phyloP scores from a whole-genome alignment of 2,888 invertebrate genomes.

The Idaea straminata region DNA sequence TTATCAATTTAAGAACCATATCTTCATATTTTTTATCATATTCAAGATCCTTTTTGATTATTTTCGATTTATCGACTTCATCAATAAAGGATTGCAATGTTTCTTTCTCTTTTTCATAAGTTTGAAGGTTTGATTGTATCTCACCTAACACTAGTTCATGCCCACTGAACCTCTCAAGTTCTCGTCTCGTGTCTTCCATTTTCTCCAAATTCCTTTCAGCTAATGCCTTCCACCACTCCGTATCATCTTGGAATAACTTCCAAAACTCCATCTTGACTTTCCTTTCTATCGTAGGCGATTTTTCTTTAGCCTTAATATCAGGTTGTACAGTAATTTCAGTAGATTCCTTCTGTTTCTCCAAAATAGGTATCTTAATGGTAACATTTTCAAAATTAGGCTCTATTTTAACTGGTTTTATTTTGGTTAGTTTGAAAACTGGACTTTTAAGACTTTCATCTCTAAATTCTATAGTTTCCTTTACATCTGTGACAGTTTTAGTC shows the following conservation, averaged over 20 bases:
- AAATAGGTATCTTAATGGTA: slow-evolving; percentile 36
- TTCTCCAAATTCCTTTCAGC: slow-evolving; percentile 71
- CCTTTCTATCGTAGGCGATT: slow-evolving; percentile 40
- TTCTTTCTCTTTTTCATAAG: slow-evolving; percentile 61
- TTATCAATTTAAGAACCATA: slow-evolving; percentile 68
- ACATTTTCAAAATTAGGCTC: slow-evolving; percentile 33
- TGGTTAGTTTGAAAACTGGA: slow-evolving; percentile 64
- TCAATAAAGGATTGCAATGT: slow-evolving; percentile 65
- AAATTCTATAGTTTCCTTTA: slow-evolving; percentile 34
- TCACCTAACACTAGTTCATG: slow-evolving; percentile 68
- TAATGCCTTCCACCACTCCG: slow-evolving; percentile 73
- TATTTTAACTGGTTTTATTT: slow-evolving; percentile 60
- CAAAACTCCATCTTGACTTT: slow-evolving; percentile 61
- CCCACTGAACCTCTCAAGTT: slow-evolving; percentile 70
- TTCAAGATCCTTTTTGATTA: slow-evolving; percentile 60
- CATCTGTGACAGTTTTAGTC: slow-evolving; percentile 26
- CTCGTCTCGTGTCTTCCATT: slow-evolving; percentile 70
- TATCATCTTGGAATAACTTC: slow-evolving; percentile 71
- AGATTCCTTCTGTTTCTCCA: slow-evolving; percentile 52
- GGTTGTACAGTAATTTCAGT: slow-evolving; percentile 47
- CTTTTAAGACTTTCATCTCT: slow-evolving; percentile 51
- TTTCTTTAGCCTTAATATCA: slow-evolving; percentile 35
- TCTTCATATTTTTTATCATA: slow-evolving; percentile 73
- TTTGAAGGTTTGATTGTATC: slow-evolving; percentile 56
- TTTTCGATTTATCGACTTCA: slow-evolving; percentile 67